These are phyloP conservation scores for Cephus nigrinus DNA, from an alignment of 2,888 invertebrate genomes.

Conservation along the genomic window DNA sequence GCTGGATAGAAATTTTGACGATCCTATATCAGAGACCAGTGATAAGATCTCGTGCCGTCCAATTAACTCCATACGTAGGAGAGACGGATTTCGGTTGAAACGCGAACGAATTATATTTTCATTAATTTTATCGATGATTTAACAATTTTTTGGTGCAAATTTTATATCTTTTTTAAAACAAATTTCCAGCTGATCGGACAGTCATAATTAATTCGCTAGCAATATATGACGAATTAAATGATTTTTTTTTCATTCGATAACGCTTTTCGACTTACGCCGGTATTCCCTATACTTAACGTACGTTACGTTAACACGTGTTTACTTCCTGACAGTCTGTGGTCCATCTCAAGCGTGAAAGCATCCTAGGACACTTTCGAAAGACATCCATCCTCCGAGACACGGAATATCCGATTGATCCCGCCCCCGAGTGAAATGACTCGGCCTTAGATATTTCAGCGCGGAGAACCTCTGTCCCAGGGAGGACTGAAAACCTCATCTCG, in stretches of 20 bases:
- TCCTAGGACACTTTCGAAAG: neutral
- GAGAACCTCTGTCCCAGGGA: neutral
- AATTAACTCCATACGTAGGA: neutral
- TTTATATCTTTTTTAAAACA: too few species aligned
- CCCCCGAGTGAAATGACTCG: neutral
- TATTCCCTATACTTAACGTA: too few species aligned
- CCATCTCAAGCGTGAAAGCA: neutral
- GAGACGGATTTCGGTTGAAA: too few species aligned
- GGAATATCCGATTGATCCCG: neutral
- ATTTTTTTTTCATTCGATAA: too few species aligned
- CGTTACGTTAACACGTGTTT: neutral
- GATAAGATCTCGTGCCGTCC: neutral
- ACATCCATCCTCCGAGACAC: neutral
- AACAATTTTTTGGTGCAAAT: too few species aligned
- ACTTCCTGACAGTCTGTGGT: neutral
- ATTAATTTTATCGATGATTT: too few species aligned
- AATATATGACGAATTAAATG: too few species aligned
- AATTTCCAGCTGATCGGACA: too few species aligned
- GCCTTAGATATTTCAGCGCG: neutral
- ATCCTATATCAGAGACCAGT: neutral
- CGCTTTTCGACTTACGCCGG: too few species aligned
- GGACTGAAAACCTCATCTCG: conserved; percentile 38
- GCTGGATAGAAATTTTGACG: neutral
- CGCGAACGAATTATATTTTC: too few species aligned
- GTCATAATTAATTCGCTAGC: accelerated